A percentile compares a stretch with the other conserved stretches of the same genome.
Conservation (phyloP, 2,888 invertebrate species). For the Leucozona laternaria region DNA sequence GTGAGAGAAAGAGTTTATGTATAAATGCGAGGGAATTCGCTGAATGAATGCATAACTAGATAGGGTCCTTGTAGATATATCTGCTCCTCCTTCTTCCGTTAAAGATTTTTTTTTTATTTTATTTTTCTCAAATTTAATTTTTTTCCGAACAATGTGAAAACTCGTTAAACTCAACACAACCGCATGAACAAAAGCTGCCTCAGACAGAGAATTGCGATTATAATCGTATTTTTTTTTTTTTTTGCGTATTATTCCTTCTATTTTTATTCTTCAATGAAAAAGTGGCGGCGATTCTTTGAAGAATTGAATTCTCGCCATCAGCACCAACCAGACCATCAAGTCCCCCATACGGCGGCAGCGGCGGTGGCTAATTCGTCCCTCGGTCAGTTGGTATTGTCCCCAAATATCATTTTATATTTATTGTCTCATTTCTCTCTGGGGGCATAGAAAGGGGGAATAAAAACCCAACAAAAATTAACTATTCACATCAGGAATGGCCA, state of each 20-base stretch:
- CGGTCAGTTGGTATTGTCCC: not conserved
- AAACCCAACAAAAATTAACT: slow-evolving; percentile 54
- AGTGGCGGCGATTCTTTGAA: slow-evolving; percentile 41
- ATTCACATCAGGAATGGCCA: slow-evolving; percentile 67
- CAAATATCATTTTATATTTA: slow-evolving; percentile 56
- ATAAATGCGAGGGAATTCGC: slow-evolving; percentile 39
- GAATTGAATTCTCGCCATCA: slow-evolving; percentile 62
- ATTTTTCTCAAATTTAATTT: slow-evolving; percentile 24
- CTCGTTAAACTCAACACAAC: slow-evolving; percentile 65
- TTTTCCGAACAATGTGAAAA: slow-evolving; percentile 62
- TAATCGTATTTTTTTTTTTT: slow-evolving; percentile 37
- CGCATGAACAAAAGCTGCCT: slow-evolving; percentile 42
- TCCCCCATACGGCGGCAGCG: not conserved
- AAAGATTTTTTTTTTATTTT: not conserved
- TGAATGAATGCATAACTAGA: slow-evolving; percentile 68
- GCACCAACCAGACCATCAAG: slow-evolving; percentile 8
- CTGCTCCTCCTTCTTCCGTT: slow-evolving; percentile 11
- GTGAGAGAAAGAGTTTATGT: slow-evolving; percentile 37
- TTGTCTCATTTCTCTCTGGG: slow-evolving; percentile 13
- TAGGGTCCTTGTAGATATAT: slow-evolving; percentile 31
- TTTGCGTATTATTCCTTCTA: not conserved
- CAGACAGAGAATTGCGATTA: slow-evolving; percentile 55
- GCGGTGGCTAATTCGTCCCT: not conserved
- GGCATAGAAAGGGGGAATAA: not conserved
- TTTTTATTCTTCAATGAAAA: not conserved